Evolutionary conservation across 1,140 invertebrate species (phyloP), one percentile per base, ranked within the genome.

Genomic region (Drosophila eugracilis): DNA sequence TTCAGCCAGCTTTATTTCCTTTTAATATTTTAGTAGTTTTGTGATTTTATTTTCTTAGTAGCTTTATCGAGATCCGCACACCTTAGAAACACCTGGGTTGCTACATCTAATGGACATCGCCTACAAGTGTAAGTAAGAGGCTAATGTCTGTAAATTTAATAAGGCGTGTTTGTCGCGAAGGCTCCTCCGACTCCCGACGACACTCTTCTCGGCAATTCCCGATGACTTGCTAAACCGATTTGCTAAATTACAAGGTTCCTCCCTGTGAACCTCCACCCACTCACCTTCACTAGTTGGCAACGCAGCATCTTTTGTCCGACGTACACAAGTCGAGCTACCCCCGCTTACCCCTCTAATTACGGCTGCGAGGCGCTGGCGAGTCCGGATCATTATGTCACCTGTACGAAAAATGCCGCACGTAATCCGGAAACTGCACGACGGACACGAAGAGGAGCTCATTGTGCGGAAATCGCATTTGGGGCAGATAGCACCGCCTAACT

Each of bases 381-480:
- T 69, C 70, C 73, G 75, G 71, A 81, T 78, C 79, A 83, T 83
- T 83, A 83, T 83, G 79, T 78, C 79, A 84, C 79, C 79, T 83
- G 70, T 75, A 66, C 79, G 79, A 83, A 83, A 75, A 84, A 84
- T 84, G 75, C 65, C 75, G 65, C 79, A 84, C 79, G 79, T 84
- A 84, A 84, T 59, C 79, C 79, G 79, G 79, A 84, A 78, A 78
- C 57, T 37, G 63, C 47, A 17, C 57, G 45, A 42, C 24, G 42
- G 17, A 30, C 32, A 69, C 63, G 50, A 34, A 32, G 65, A 48
- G 39, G 21, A 57, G 57, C 54, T 78, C 75, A 84, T 84, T 84
- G 79, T 84, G 66, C 79, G 79, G 79, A 84, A 84, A 84, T 84
- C 79, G 70, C 79, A 78, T 84, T 84, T 84, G 71, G 70, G 50